Conservation (phyloP, 2,797 vertebrate genomes). For the Etheostoma nigrum region DNA sequence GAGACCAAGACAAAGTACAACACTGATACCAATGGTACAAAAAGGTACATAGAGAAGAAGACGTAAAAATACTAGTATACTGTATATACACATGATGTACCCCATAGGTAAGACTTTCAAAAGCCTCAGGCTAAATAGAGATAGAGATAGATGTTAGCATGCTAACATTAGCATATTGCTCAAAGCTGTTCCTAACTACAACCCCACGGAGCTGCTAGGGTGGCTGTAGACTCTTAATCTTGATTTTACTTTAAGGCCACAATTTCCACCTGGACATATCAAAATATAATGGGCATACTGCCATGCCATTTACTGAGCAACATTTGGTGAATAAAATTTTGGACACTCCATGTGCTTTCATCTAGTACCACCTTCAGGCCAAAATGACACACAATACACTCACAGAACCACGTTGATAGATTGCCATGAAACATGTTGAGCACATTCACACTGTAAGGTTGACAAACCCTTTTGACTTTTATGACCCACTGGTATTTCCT, state of each 20-base stretch:
- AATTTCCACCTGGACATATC: background rate
- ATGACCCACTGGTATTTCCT: conserved; percentile 39
- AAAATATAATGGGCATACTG: background rate
- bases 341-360: background rate
- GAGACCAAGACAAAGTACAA: too few relatives aligned
- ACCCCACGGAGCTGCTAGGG: background rate
- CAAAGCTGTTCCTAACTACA: background rate
- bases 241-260: background rate
- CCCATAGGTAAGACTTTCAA: too few relatives aligned
- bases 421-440: background rate
- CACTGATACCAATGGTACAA: too few relatives aligned
- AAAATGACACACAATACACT: conserved; percentile 2
- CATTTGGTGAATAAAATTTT: background rate
- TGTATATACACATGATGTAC: too few relatives aligned
- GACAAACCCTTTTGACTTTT: background rate
- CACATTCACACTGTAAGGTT: background rate
- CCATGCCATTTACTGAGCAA: background rate
- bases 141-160: too few relatives aligned
- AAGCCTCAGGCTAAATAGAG: too few relatives aligned
- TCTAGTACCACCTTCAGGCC: background rate
- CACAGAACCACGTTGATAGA: background rate
- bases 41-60: too few relatives aligned
- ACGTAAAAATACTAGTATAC: too few relatives aligned
- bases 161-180: too few relatives aligned
- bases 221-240: too few relatives aligned